Percentiles rank a stretch among this genome's conserved stretches.
Evolutionary conservation across 2,113 vertebrate species (phyloP).

Genomic region (Elaphurus davidianus): DNA sequence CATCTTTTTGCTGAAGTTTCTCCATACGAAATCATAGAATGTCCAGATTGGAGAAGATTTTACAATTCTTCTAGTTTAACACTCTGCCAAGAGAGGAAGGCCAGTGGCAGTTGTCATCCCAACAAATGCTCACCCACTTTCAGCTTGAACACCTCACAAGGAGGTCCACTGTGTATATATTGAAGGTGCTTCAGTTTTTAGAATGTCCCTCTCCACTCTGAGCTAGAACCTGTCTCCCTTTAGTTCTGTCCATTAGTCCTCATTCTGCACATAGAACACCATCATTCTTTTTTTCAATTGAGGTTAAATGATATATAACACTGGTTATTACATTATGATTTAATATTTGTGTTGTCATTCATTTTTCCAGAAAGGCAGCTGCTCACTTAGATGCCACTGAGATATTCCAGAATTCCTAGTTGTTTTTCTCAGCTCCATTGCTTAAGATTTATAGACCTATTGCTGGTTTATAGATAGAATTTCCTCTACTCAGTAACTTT

Average conservation of each 20-base stretch:
- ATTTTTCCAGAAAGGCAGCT: background rate
- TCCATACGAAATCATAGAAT: background rate
- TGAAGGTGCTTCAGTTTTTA: background rate
- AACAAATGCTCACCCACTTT: background rate
- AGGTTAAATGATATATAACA: background rate
- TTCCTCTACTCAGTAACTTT: background rate
- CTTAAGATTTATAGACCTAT: background rate
- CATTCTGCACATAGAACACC: background rate
- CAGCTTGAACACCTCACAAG: background rate
- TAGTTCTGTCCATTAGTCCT: background rate
- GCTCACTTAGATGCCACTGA: background rate
- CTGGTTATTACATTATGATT: background rate
- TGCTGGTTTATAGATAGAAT: background rate
- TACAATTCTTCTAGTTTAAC: background rate
- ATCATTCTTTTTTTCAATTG: background rate
- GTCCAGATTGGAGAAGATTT: background rate
- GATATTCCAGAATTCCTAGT: background rate
- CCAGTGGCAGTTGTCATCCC: background rate
- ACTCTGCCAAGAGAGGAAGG: background rate
- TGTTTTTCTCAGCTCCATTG: background rate
- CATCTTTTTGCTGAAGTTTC: background rate
- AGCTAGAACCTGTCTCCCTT: background rate
- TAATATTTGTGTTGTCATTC: background rate
- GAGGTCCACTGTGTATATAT: background rate
- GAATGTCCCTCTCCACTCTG: background rate